Base-by-base conservation (phyloP, 2,888 invertebrate species). In the Ryuthela nishihirai region DNA sequence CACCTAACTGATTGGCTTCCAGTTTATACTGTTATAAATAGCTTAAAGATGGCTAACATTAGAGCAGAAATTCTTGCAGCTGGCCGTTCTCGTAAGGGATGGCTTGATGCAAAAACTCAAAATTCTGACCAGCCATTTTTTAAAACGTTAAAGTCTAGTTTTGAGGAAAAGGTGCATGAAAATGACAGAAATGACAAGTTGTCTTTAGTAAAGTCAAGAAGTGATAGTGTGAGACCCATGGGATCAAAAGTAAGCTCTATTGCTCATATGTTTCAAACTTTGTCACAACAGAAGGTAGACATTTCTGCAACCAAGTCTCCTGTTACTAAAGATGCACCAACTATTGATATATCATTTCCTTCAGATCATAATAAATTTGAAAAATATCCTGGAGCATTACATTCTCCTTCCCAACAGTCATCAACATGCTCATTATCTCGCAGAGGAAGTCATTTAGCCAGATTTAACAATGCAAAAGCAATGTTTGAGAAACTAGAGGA, bases 401-500 rank as follows among this genome's bases (percentile, higher is more conserved):
- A 18, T 42, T 54, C 12, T 48, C 54, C 20, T 54, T 49, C 23
- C 50, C 50, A 45, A 48, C 54, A 4, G 42, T 41, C 24, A 48
- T 52, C 15, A 62, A 62, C 18, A 43, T 62, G 54, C n/a, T 53
- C 55, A 0, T 44, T 62, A 32, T 56, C 62, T n/a, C 59, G 67
- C 23, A 54, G 65, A 18, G 67, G 65, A 42, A 66, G 67, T 45
- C 64, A 67, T 38, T 55, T 67, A 24, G 52, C 64, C 15, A 48
- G 67, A 23, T 68, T 67, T 39, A 91, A 93, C 74, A 90, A 87
- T 74, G 92, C 92, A 2, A 81, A 91, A 63, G 92, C 93, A 36
- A 80, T 93, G 53, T 93, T 93, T 74, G 92, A 93, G 74, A 91
- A 91, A 72, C 79, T 93, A 65, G 85, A 89, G 68, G 62, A 45